Evolutionary conservation across 2,888 invertebrate species (phyloP).

Genomic region (Phyllotreta striolata): DNA sequence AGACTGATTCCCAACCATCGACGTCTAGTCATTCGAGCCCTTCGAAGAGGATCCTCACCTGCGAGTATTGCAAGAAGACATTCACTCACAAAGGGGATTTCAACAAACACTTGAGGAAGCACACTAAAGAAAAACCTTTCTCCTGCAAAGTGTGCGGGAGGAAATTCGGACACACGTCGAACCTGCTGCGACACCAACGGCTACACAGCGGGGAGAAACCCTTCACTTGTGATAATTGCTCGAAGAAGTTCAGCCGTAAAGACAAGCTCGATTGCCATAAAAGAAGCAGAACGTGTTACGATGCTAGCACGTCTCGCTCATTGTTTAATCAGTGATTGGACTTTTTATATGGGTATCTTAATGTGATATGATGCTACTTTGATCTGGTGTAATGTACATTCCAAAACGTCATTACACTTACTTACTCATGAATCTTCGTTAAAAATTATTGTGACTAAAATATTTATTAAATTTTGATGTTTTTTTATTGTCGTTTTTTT

Average conservation of each 20-base stretch:
- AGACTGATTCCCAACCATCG: conserved; percentile 45
- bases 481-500: too few relatives aligned
- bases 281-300: conserved; percentile 52
- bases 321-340: neutral
- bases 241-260: conserved; percentile 56
- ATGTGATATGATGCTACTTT: too few relatives aligned
- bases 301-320: conserved; percentile 14
- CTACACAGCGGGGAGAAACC: conserved; percentile 81
- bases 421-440: too few relatives aligned
- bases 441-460: too few relatives aligned
- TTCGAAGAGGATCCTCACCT: conserved; percentile 47
- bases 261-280: conserved; percentile 57
- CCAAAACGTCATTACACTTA: too few relatives aligned
- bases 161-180: conserved; percentile 65
- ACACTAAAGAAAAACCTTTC: conserved; percentile 58
- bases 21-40: conserved; percentile 42
- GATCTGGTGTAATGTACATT: too few relatives aligned
- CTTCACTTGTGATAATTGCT: conserved; percentile 61
- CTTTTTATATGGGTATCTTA: neutral
- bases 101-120: conserved; percentile 57
- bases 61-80: conserved; percentile 54
- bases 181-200: conserved; percentile 77
- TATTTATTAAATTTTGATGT: too few relatives aligned
- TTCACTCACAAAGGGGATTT: conserved; percentile 58
- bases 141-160: conserved; percentile 53